Evolutionary conservation across 2,888 invertebrate species (phyloP).

Genomic region (Tanytarsus gracilentus): DNA sequence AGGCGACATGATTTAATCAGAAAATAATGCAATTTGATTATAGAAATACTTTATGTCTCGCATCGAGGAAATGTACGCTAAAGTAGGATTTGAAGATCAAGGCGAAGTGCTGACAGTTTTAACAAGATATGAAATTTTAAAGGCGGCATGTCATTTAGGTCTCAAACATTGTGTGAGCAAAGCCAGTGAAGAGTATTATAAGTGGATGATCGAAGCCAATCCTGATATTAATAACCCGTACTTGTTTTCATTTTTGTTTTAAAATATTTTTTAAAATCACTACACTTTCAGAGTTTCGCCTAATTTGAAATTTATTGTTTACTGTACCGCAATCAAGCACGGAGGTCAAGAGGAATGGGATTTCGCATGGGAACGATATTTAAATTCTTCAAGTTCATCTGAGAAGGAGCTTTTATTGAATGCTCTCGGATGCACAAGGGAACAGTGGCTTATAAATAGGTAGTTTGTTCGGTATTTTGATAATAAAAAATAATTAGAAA

Average conservation of each 20-base stretch:
- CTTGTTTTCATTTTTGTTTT: conserved; percentile 4
- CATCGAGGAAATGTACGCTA: conserved; percentile 55
- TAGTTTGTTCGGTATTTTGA: conserved; percentile 68
- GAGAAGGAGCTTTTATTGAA: conserved; percentile 69
- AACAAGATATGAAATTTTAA: conserved; percentile 60
- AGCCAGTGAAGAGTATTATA: conserved; percentile 60
- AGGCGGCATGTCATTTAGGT: conserved; percentile 67
- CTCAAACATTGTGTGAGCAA: conserved; percentile 65
- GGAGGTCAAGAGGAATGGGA: conserved; percentile 83
- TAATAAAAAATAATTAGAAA: too few species aligned
- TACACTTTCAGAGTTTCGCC: conserved; percentile 60
- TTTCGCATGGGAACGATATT: conserved; percentile 74
- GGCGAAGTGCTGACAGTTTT: conserved; percentile 60
- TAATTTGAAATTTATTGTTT: conserved; percentile 72
- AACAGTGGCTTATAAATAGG: conserved; percentile 63
- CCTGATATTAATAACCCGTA: conserved; percentile 68
- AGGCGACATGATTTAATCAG: neutral
- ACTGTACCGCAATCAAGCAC: conserved; percentile 74
- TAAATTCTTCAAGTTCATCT: conserved; percentile 64
- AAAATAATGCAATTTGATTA: conserved; percentile 32
- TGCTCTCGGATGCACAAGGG: conserved; percentile 72
- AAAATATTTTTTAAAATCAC: conserved; percentile 18
- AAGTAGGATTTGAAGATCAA: conserved; percentile 59
- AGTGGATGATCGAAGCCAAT: conserved; percentile 63
- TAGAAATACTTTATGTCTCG: conserved; percentile 62